phyloP scores from a whole-genome alignment of 2,888 invertebrate species.

The Lithophane socia region DNA sequence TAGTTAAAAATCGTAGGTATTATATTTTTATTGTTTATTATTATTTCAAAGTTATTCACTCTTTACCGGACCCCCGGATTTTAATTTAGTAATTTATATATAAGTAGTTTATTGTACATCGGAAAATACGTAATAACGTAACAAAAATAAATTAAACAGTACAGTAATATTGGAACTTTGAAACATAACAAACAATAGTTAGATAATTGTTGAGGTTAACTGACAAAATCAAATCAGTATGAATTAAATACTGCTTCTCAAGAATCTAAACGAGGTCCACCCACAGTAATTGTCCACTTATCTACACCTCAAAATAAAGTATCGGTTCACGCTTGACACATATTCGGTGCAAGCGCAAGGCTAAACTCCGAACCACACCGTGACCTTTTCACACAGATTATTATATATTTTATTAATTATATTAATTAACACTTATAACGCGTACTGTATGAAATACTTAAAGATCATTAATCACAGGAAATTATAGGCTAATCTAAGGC shows the following conservation, averaged over 20 bases:
- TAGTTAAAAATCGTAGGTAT: too few relatives aligned
- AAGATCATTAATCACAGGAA: conserved; percentile 66
- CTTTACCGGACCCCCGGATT: too few relatives aligned
- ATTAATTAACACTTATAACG: conserved; percentile 68
- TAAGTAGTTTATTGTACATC: too few relatives aligned
- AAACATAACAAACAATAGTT: not conserved
- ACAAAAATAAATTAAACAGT: not conserved
- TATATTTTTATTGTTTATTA: too few relatives aligned
- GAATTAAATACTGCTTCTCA: conserved; percentile 27
- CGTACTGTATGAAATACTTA: conserved; percentile 34
- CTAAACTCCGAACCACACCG: conserved; percentile 21
- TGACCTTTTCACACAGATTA: conserved; percentile 78
- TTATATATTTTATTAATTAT: conserved; percentile 77
- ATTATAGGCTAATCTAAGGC: conserved; percentile 56
- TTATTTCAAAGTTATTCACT: too few relatives aligned
- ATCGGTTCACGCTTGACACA: conserved; percentile 58
- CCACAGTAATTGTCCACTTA: conserved; percentile 54
- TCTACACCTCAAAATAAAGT: conserved; percentile 48
- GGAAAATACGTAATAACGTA: not conserved
- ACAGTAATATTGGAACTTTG: not conserved
- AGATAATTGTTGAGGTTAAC: not conserved
- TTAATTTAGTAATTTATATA: too few relatives aligned
- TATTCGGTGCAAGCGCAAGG: conserved; percentile 64
- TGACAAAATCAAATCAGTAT: not conserved
- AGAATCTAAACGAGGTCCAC: conserved; percentile 34